phyloP scores from a whole-genome alignment of 2,888 invertebrate species.

The Xylota sylvarum region DNA sequence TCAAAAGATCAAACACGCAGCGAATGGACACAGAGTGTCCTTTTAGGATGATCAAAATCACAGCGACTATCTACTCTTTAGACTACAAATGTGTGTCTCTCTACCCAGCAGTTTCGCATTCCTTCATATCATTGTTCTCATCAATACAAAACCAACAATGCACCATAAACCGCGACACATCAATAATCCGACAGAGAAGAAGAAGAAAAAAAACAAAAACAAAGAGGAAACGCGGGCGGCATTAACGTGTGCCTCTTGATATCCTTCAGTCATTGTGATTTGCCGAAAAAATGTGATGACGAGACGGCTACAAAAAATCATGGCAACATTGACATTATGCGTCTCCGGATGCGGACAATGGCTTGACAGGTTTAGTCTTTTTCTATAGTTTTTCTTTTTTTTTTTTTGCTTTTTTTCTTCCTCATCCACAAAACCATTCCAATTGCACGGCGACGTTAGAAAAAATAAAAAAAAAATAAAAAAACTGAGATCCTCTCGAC shows the following conservation, averaged over 20 bases:
- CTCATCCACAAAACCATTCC: slow-evolving; percentile 16
- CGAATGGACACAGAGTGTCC: slow-evolving; percentile 50
- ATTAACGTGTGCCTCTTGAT: slow-evolving; percentile 73
- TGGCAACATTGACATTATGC: slow-evolving; percentile 70
- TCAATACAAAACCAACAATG: slow-evolving; percentile 74
- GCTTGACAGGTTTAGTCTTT: slow-evolving; percentile 68
- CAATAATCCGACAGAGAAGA: slow-evolving; percentile 68
- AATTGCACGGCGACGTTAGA: slow-evolving; percentile 31
- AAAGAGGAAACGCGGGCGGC: slow-evolving; percentile 71
- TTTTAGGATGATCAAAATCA: slow-evolving; percentile 58
- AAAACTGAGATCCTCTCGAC: slow-evolving; percentile 8
- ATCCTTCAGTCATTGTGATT: slow-evolving; percentile 73
- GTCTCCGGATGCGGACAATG: slow-evolving; percentile 72
- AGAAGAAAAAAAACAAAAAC: slow-evolving; percentile 8
- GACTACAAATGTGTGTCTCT: slow-evolving; percentile 45
- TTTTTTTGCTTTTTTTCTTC: background rate
- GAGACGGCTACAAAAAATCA: slow-evolving; percentile 42
- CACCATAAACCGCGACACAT: slow-evolving; percentile 77
- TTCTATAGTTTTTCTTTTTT: slow-evolving; percentile 52
- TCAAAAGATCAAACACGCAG: slow-evolving; percentile 72
- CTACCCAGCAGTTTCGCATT: slow-evolving; percentile 59
- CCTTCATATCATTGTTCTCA: slow-evolving; percentile 74
- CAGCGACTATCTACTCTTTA: slow-evolving; percentile 27
- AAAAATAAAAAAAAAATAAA: slow-evolving; percentile 11
- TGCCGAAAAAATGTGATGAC: slow-evolving; percentile 53